These are phyloP conservation scores for Jaculus jaculus DNA, from an alignment of 2,113 vertebrate species.

Conservation along the genomic window DNA sequence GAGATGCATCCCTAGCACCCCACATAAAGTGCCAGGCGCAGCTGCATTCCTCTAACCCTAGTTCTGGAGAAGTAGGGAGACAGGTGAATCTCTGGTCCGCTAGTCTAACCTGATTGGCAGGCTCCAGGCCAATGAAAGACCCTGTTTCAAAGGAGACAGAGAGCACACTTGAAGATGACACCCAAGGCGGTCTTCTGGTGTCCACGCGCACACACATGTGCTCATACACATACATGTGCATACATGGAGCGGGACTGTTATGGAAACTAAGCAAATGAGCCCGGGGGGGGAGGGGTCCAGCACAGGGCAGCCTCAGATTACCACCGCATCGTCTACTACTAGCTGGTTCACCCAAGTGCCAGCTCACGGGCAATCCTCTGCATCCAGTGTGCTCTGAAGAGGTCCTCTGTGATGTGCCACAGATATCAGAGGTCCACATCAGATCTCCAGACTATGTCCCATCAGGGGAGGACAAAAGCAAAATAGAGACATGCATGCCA, in stretches of 20 bases:
- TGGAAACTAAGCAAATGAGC: slow-evolving; percentile 24
- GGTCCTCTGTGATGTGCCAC: neutral
- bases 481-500: neutral
- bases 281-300: neutral
- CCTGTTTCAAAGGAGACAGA: too few species aligned
- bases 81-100: too few species aligned
- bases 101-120: too few species aligned
- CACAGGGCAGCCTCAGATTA: neutral
- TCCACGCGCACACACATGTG: too few species aligned
- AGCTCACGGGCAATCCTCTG: neutral
- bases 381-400: neutral
- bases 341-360: neutral
- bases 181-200: too few species aligned
- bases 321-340: neutral
- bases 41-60: too few species aligned
- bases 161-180: too few species aligned
- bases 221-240: too few species aligned
- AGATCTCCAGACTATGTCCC: neutral
- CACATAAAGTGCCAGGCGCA: too few species aligned
- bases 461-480: neutral
- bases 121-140: too few species aligned
- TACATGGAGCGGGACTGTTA: neutral
- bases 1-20: too few species aligned
- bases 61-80: too few species aligned
- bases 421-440: neutral